phyloP scores from a whole-genome alignment of 2,113 vertebrate species.

The Bolborhynchus lineola region DNA sequence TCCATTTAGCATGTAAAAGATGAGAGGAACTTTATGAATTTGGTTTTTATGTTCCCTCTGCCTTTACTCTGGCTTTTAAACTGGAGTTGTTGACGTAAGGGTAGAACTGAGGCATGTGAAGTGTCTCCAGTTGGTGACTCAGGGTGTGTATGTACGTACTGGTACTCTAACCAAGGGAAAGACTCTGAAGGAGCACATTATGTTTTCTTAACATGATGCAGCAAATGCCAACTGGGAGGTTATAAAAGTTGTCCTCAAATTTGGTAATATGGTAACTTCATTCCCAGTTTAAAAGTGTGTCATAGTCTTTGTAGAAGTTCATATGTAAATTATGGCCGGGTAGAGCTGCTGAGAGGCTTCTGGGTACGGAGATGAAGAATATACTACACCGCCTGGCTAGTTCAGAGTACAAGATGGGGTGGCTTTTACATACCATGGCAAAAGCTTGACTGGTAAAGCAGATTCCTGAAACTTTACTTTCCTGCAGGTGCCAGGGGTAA shows the following conservation, averaged over 20 bases:
- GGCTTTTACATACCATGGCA: neutral
- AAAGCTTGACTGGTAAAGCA: neutral
- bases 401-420: neutral
- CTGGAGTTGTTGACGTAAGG: neutral
- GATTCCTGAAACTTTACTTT: neutral
- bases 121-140: neutral
- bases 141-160: neutral
- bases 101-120: neutral
- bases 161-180: neutral
- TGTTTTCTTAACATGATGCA: neutral
- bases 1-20: neutral
- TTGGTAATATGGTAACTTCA: neutral
- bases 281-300: neutral
- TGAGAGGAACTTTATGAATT: neutral
- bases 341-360: neutral
- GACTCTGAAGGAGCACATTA: neutral
- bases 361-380: neutral
- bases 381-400: neutral
- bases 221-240: neutral
- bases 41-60: neutral
- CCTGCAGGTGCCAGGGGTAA: neutral
- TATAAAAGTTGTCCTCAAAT: neutral
- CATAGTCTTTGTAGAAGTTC: neutral
- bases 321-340: neutral
- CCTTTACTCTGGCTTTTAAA: neutral